Evolutionary conservation across 2,888 invertebrate genomes (phyloP), one percentile per base, ranked within the genome.

Genomic region (Caenorhabditis virilis): DNA sequence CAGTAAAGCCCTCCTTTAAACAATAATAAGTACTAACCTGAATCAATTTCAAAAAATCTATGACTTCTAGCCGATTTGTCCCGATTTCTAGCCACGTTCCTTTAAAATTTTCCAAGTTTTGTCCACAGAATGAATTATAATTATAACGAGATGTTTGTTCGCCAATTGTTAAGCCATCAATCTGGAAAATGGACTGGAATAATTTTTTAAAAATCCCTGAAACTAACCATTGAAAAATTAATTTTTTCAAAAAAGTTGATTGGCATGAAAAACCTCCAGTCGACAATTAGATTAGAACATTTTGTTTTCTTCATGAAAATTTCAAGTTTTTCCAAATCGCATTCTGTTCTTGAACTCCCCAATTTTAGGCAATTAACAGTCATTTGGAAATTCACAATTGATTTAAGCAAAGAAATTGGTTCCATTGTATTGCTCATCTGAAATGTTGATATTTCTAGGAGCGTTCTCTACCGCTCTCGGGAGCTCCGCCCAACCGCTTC

Each of bases 11-110:
- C n/a, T n/a, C n/a, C n/a, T n/a, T n/a, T n/a, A n/a, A n/a, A n/a
- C n/a, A n/a, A n/a, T n/a, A n/a, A n/a, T n/a, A n/a, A n/a, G n/a
- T n/a, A n/a, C n/a, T n/a, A n/a, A n/a, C n/a, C n/a, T n/a, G n/a
- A 27, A 15, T n/a, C 4, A 56, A 27, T 5, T 4, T n/a, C 5
- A 26, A 33, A 3, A 56, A 7, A 36, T 56, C 56, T n/a, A 18
- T 33, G 7, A 2, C 13, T 16, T 11, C 35, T 11, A 57, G 11
- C 2, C 18, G 35, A 45, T 57, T 57, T 13, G 50, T 30, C 35
- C 57, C 57, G 0, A 57, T n/a, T 51, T 57, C 57, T 13, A 57
- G 25, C 50, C 50, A 57, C 6, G 45, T 23, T 30, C 57, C 57
- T 46, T 26, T 9, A 26, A 57, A 57, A n/a, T 23, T n/a, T 30